Evolutionary conservation across 1,140 invertebrate genomes (phyloP), one percentile per base, ranked within the genome.

Genomic region (Brachionus manjavacas): DNA sequence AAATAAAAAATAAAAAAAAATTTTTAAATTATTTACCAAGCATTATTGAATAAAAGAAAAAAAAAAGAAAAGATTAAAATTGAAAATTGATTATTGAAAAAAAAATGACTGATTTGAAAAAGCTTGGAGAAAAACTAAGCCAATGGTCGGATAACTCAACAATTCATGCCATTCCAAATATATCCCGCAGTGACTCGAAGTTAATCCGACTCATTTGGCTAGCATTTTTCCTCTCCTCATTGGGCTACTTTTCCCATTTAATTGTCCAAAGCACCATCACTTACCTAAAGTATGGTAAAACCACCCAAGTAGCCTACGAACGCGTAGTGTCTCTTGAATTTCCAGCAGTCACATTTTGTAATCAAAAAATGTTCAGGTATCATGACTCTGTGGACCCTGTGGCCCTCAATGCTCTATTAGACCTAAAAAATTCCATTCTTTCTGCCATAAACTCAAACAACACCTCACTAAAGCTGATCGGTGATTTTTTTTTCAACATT

Each of bases 341-440:
- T 49, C 72, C 72, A 23, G 28, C 72, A 76, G 43, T 76, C 2
- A 46, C 72, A n/a, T 76, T 76, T 76, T 76, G 72, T 25, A 76
- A 49, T 14, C 41, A 76, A 46, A 76, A 76, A 23, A 23, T 23
- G 8, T 31, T 49, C 43, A 46, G 25, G 41, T 23, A 31, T 0
- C 11, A 76, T 20, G 6, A 49, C 9, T 43, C 9, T 25, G 20
- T 43, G 12, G 25, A 28, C n/a, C 8, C 2, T 14, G 9, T 9
- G 35, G 41, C 9, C 4, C 2, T 14, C 8, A 11, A 39, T 16
- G n/a, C 12, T 39, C 2, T 76, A 46, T 11, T 46, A 11, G 39
- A 2, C 20, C 41, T 72, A 76, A 76, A 46, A 9, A 9, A 76
- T 23, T 12, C 7, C 35, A 14, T 23, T 14, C 2, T 76, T 28